Evolutionary conservation across 2,888 invertebrate species (phyloP), one percentile per base, ranked within the genome.

Genomic region (Eupsilia transversa): DNA sequence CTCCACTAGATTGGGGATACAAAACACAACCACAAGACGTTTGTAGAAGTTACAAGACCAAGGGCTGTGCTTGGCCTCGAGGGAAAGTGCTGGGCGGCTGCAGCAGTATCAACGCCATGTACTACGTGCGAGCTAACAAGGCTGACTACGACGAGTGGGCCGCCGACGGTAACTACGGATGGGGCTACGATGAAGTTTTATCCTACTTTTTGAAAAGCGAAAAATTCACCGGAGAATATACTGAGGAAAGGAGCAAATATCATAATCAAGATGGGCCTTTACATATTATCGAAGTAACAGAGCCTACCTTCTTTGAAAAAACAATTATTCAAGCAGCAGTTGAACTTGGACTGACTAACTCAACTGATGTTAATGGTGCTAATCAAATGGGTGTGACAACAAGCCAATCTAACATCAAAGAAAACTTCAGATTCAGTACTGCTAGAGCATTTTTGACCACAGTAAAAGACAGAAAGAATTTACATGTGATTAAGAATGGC

Each of bases 1-100:
- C 91, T 7, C 6, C 80, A 20, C 85, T 95, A 49, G 97, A 97
- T 87, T 97, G 97, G 97, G 92, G 92, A 43, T 97, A 97, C 87
- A 94, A 93, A 84, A 96, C 97, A 0, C 94, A 96, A 83, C 96
- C 96, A 4, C 92, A 94, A 83, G 90, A 94, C 33, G 91, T 91
- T 67, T 96, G 96, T 59, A 94, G 94, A 81, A 92, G 94, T 60
- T 96, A 96, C 66, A 92, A 88, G 84, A 85, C 79, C 41, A 89
- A 93, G 67, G 80, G 92, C n/a, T 94, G 94, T 66, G 91, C 93
- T 0, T 97, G 97, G 97, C 97, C 97, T 2, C 94, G 97, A 54
- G 98, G 98, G 0, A 97, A 97, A 87, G 94, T 96, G 70, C 92
- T 97, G 79, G 97, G 97, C 64, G 97, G 97, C 2, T 94, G 95